Conservation (phyloP, 2,113 vertebrate species). For the Nipponia nippon region DNA sequence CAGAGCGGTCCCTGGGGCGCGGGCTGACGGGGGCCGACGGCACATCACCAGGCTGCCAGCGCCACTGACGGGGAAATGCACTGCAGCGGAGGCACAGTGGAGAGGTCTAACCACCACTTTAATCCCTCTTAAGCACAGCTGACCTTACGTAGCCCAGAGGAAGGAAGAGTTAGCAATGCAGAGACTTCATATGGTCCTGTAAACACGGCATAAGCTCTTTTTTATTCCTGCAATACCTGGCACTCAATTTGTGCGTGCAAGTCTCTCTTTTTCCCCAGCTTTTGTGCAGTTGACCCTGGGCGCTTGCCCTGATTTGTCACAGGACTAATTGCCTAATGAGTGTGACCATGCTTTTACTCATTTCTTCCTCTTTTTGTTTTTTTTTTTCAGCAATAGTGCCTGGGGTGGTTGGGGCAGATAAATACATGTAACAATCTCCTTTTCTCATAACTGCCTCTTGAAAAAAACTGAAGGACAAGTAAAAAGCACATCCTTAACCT, state of each 20-base stretch:
- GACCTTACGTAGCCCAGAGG: background rate
- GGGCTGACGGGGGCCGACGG: rapidly evolving
- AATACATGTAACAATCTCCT: background rate
- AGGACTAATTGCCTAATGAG: background rate
- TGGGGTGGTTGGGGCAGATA: background rate
- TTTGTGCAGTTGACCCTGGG: background rate
- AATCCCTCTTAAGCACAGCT: background rate
- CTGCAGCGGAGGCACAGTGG: background rate
- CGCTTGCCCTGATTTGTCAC: background rate
- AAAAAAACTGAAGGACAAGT: background rate
- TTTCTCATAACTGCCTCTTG: background rate
- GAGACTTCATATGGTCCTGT: background rate
- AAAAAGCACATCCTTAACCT: background rate
- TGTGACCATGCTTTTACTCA: rapidly evolving
- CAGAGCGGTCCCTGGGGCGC: background rate
- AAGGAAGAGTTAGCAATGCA: background rate
- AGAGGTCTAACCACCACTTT: background rate
- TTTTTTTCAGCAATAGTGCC: background rate
- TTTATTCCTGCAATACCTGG: background rate
- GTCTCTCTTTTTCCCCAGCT: background rate
- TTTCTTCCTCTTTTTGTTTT: background rate
- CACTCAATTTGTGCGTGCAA: background rate
- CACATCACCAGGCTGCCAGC: background rate
- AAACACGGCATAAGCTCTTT: background rate
- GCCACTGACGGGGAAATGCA: background rate